Evolutionary conservation across 1,140 invertebrate genomes (phyloP), one percentile per base, ranked within the genome.

Genomic region (Phenacoccus solenopsis): DNA sequence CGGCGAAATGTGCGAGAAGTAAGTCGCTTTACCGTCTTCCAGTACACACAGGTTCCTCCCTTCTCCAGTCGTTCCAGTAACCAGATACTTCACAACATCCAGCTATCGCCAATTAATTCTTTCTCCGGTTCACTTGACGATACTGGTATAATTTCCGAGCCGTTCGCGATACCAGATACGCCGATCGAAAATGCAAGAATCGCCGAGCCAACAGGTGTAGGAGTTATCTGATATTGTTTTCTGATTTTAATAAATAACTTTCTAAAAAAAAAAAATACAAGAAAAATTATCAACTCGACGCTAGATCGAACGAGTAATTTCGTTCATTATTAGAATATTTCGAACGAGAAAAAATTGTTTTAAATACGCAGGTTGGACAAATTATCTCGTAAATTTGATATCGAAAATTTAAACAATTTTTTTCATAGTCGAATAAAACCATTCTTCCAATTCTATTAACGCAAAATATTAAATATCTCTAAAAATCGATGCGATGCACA

Each of bases 81-180:
- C 59, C 59, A 64, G 59, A 64, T 64, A 64, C 59, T 64, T 64
- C 59, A 64, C 59, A 64, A 64, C 59, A 64, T 64, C 59, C 59
- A 64, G 59, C 59, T 64, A 64, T 64, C 59, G 59, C 59, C 59
- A 64, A 64, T 64, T 64, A 64, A 64, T 64, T 64, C 59, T 64
- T 64, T 64, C 59, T 64, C 20, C 59, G 59, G 59, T 64, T 27
- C 59, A 64, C 59, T 64, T 64, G 59, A 64, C 59, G 59, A 64
- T 64, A 64, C 25, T 64, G 59, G 59, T 64, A 64, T 64, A 64
- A 64, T 64, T 64, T 64, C 38, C 38, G 38, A 49, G 38, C 16
- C 16, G 38, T 49, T 49, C 38, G 38, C 12, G 38, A 49, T 49
- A 49, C 20, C 3, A 10, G 38, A 49, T 49, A 49, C 38, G 38